Evolutionary conservation across 1,140 invertebrate species (phyloP), one percentile per base, ranked within the genome.

Genomic region (Hydropsyche tenuis): DNA sequence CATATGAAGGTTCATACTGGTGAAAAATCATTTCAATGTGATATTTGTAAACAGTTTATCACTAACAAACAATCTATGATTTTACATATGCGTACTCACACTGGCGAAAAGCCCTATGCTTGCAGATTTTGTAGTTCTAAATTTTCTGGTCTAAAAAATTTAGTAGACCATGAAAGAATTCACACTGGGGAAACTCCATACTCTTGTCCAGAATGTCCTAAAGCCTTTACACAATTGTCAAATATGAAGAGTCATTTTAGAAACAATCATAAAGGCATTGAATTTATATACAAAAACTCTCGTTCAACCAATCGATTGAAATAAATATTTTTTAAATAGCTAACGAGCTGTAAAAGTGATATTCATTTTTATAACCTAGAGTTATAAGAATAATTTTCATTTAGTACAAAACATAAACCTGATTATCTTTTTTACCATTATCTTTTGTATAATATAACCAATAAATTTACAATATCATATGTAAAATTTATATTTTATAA

Each of bases 171-270:
- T 74, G 78, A 81, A 73, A 74, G 79, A 42, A 80, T 80, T 18
- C 84, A 85, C 74, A 87, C 85, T 6, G 86, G 85, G n/a, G 85
- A 86, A 72, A 87, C 83, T 80, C 88, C 82, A 77, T 89, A 80
- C 80, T 85, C 77, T 56, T 87, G 86, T 74, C 81, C 83, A 51
- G 77, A 82, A 18, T 88, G 87, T 78, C 81, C 80, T 11, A 87
- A 87, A 78, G 81, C 80, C 30, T 86, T 87, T 22, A 79, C 79
- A 0, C 80, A 81, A 37, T 80, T 79, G 46, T 78, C 77, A n/a
- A 81, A 77, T 18, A 77, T 77, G 76, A 77, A 77, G 60, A 77
- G 76, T 46, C 76, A 77, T 62, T 75, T 77, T 62, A 63, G 48
- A 62, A 73, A 77, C 60, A 77, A 77, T 45, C 76, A 77, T 43